Base-by-base conservation (phyloP, 2,113 vertebrate genomes). In the Tringa solitaria region DNA sequence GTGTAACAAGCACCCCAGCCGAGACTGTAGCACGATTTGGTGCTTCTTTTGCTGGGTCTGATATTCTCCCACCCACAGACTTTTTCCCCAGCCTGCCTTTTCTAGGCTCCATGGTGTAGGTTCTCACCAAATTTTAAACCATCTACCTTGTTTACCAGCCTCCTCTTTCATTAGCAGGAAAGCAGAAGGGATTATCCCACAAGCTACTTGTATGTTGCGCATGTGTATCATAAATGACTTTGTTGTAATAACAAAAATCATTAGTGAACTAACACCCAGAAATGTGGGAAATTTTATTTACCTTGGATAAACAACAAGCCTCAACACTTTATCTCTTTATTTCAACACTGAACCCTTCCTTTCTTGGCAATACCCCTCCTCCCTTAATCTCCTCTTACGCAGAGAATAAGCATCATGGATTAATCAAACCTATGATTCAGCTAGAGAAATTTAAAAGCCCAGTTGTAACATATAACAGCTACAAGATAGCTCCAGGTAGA, bases 1-100 rank as follows among this genome's bases (percentile, higher is more conserved):
- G 11, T 10, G 3, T 41, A 41, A 74, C 0, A 0, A 68, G 15
- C 19, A 83, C 22, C 3, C 8, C 9, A n/a, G 9, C 6, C 69
- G 43, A 65, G 14, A 53, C 6, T 30, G 28, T 14, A 72, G n/a
- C 30, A 61, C 3, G 61, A 5, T 15, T 73, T 57, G 10, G 8
- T 35, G 7, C 8, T 81, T 69, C n/a, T 80, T 2, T 67, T 87
- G 15, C 35, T 27, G 30, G 7, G 14, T 59, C 30, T 46, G 54
- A 35, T 57, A 43, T 20, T 86, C 4, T 61, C 6, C 12, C 21
- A 23, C 7, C 1, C 18, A n/a, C 10, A 67, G 15, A 4, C 14
- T 16, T 35, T 73, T 50, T 48, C 3, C 7, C 5, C 35, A 39
- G 5, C 8, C 8, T 15, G 5, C 22, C 10, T 48, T 69, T 68